These are phyloP conservation scores for Chelmon rostratus DNA, from an alignment of 2,797 vertebrate species.

Conservation along the genomic window DNA sequence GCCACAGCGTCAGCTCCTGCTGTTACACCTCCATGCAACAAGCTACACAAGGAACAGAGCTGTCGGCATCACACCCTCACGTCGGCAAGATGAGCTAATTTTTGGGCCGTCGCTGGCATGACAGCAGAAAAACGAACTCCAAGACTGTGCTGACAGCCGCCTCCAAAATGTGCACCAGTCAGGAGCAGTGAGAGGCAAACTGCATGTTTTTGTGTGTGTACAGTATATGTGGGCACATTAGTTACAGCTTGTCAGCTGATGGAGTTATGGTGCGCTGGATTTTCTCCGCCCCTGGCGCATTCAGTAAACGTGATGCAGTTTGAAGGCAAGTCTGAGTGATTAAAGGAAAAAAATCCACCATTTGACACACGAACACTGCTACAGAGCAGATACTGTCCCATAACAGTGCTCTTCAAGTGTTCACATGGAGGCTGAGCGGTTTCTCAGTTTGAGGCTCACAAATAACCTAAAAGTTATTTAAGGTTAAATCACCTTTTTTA, in stretches of 20 bases:
- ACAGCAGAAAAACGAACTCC: neutral
- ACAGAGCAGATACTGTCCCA: neutral
- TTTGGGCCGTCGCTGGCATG: neutral
- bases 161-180: neutral
- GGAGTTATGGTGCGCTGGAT: conserved; percentile 20
- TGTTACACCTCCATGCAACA: conserved; percentile 17
- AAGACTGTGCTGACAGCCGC: neutral
- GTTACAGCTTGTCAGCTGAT: conserved; percentile 27
- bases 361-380: neutral
- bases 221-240: conserved; percentile 13
- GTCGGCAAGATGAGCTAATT: conserved; percentile 28
- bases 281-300: conserved; percentile 25
- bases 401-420: too few relatives aligned
- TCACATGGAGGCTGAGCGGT: neutral
- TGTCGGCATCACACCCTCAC: conserved; percentile 25
- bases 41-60: conserved; percentile 1
- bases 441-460: neutral
- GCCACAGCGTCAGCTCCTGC: conserved; percentile 24
- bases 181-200: neutral
- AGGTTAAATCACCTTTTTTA: neutral
- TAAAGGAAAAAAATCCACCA: neutral
- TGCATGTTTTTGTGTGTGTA: conserved; percentile 7
- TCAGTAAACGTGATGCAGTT: conserved; percentile 25
- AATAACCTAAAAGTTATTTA: neutral
- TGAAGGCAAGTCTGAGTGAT: neutral